phyloP scores from a whole-genome alignment of 2,113 vertebrate species.

The Isurus oxyrinchus region DNA sequence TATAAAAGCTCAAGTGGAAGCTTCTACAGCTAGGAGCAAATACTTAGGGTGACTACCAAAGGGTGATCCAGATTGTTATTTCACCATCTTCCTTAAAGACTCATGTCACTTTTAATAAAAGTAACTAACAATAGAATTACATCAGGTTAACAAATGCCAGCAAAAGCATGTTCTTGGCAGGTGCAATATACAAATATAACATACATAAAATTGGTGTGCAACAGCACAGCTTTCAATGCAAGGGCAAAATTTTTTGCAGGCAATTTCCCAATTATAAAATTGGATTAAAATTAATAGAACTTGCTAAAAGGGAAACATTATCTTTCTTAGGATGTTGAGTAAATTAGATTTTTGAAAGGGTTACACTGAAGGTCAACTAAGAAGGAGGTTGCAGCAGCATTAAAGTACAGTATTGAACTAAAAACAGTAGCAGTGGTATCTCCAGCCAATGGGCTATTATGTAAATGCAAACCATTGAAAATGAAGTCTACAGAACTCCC shows the following conservation, averaged over 20 bases:
- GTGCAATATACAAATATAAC: background rate
- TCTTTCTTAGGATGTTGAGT: conserved; percentile 20
- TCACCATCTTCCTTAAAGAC: background rate
- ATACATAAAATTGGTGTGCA: background rate
- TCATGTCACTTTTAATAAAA: background rate
- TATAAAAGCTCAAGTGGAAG: background rate
- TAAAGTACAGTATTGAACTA: conserved; percentile 3
- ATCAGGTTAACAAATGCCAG: background rate
- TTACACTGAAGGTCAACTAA: conserved; percentile 23
- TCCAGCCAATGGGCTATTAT: conserved; percentile 16
- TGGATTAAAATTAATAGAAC: conserved; percentile 23
- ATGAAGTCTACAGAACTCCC: background rate
- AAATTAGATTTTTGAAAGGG: conserved; percentile 34
- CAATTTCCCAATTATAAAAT: conserved; percentile 27
- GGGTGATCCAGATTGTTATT: background rate
- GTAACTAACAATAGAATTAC: background rate
- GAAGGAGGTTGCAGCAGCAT: background rate
- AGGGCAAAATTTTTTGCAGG: background rate
- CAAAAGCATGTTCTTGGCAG: background rate
- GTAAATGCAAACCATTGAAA: conserved; percentile 30
- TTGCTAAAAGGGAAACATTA: conserved; percentile 11
- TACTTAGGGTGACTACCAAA: background rate
- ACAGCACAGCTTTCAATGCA: background rate
- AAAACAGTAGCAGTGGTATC: conserved; percentile 8
- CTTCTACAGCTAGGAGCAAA: background rate